phyloP scores from a whole-genome alignment of 2,888 invertebrate species.

The Reticulitermes lucifugus region DNA sequence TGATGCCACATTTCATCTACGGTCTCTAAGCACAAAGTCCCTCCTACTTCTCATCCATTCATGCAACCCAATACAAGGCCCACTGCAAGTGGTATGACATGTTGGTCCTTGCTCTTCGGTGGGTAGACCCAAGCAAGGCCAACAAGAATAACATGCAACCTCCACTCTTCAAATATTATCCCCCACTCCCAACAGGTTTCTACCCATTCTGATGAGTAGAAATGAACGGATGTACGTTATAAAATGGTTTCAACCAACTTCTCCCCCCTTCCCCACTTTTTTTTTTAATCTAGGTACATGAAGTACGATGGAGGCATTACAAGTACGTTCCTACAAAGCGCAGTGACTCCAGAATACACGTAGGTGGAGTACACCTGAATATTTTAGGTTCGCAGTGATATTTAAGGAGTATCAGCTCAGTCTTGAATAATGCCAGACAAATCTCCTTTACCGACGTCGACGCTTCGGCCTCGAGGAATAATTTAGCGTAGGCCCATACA shows the following conservation, averaged over 20 bases:
- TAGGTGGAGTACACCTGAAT: too few species aligned
- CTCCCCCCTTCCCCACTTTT: background rate
- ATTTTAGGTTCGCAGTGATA: too few species aligned
- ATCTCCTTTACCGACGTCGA: too few species aligned
- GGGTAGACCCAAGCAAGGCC: constrained; percentile 32
- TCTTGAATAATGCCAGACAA: too few species aligned
- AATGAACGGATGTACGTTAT: constrained; percentile 14
- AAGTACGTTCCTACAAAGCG: too few species aligned
- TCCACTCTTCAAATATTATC: background rate
- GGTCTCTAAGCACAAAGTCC: too few species aligned
- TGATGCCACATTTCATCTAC: too few species aligned
- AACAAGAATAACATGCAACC: constrained; percentile 2
- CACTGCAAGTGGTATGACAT: background rate
- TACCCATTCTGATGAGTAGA: background rate
- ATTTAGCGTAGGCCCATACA: too few species aligned
- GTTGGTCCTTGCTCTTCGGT: background rate
- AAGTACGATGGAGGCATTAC: too few species aligned
- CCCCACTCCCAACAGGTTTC: background rate
- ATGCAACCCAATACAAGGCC: constrained; percentile 32
- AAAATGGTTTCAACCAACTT: background rate
- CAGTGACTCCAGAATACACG: too few species aligned
- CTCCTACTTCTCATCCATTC: background rate
- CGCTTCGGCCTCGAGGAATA: too few species aligned
- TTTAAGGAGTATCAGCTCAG: too few species aligned
- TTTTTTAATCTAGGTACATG: background rate